These are phyloP conservation scores for Rhipidura dahli DNA, from an alignment of 2,113 vertebrate genomes.

Conservation along the genomic window DNA sequence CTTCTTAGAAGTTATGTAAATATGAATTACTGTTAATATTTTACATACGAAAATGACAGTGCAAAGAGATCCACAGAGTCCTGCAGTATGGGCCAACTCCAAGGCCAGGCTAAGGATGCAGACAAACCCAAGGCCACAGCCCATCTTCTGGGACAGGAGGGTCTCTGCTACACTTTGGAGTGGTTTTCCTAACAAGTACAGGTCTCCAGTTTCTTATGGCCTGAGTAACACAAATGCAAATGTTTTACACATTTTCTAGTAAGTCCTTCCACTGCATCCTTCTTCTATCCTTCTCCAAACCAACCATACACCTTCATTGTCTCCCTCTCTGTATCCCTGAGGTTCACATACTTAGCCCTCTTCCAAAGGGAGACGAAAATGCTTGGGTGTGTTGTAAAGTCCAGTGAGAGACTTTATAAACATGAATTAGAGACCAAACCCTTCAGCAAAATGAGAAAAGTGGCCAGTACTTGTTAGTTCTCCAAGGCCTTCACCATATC, in stretches of 20 bases:
- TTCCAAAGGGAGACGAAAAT: neutral
- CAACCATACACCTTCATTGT: neutral
- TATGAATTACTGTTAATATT: neutral
- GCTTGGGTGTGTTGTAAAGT: neutral
- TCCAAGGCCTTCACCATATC: neutral
- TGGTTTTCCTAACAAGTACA: neutral
- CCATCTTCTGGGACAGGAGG: neutral
- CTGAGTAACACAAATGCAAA: neutral
- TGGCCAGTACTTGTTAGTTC: neutral
- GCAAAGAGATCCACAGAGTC: neutral
- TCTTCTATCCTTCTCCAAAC: neutral
- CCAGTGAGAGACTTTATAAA: neutral
- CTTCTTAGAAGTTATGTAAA: neutral
- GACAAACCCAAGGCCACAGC: neutral
- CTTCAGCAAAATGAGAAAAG: neutral
- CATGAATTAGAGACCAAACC: neutral
- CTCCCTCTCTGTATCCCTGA: fast-evolving
- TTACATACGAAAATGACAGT: fast-evolving
- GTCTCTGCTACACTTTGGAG: neutral
- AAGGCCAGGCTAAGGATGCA: neutral
- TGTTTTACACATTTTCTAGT: neutral
- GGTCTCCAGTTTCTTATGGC: neutral
- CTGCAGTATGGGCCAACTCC: neutral
- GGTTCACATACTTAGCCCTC: neutral
- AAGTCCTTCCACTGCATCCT: neutral